These are phyloP conservation scores for Takifugu bimaculatus DNA, from an alignment of 2,113 vertebrate species.

Conservation along the genomic window DNA sequence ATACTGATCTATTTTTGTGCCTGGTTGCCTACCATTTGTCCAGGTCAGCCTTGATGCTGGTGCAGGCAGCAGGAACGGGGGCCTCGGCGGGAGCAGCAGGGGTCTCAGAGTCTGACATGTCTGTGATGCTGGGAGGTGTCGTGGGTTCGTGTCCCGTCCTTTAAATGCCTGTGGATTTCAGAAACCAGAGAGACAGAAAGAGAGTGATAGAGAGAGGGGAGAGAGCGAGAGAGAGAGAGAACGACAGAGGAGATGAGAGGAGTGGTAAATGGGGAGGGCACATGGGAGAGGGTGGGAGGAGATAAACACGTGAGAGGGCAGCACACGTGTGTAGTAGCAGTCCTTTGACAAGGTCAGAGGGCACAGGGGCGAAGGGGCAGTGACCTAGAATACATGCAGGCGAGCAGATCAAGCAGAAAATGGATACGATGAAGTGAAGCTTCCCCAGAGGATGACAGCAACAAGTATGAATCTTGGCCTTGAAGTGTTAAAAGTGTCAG, in stretches of 20 bases:
- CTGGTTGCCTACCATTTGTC: constrained; percentile 75
- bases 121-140: constrained; percentile 41
- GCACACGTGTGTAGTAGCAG: constrained; percentile 49
- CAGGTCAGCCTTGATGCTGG: constrained; percentile 73
- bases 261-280: constrained; percentile 44
- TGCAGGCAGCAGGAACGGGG: constrained; percentile 69
- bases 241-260: constrained; percentile 34
- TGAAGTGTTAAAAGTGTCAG: too few species aligned
- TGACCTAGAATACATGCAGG: constrained; percentile 21
- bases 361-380: constrained; percentile 29
- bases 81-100: constrained; percentile 59
- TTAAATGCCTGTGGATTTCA: constrained; percentile 51
- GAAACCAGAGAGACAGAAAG: constrained; percentile 39
- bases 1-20: background rate
- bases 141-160: constrained; percentile 42
- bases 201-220: constrained; percentile 41
- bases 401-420: too few species aligned
- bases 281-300: constrained; percentile 52
- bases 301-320: constrained; percentile 58
- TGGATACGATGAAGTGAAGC: too few species aligned
- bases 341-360: background rate
- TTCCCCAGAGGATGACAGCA: too few species aligned
- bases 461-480: too few species aligned
- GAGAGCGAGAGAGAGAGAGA: constrained; percentile 38
- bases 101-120: constrained; percentile 76